These are phyloP conservation scores for Diachasmimorpha longicaudata DNA, from an alignment of 1,140 invertebrate species.

Conservation along the genomic window DNA sequence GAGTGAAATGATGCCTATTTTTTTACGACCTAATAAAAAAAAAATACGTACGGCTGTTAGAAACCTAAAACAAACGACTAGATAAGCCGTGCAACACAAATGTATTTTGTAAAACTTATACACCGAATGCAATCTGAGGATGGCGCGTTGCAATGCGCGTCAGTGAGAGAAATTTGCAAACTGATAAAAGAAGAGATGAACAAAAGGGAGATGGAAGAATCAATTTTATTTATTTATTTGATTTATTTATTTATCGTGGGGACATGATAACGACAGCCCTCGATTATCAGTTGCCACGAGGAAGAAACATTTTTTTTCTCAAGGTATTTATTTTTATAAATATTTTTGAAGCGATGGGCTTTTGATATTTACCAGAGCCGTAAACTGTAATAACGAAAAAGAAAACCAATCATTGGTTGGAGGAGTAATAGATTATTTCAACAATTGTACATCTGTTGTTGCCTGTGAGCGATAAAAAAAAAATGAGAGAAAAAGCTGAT, in stretches of 20 bases:
- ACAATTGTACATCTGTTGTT: neutral
- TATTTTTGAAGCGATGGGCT: slow-evolving; percentile 43
- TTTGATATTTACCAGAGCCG: neutral
- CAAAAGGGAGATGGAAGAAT: slow-evolving; percentile 44
- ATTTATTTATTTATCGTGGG: slow-evolving; percentile 59
- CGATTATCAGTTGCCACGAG: slow-evolving; percentile 25
- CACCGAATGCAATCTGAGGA: slow-evolving; percentile 26
- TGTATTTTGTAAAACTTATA: slow-evolving; percentile 58
- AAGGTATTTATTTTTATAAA: slow-evolving; percentile 65
- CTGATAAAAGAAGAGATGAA: slow-evolving; percentile 39
- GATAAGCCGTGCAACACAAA: slow-evolving; percentile 29
- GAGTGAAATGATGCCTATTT: slow-evolving; percentile 44
- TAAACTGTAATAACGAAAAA: slow-evolving; percentile 5
- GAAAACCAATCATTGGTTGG: neutral
- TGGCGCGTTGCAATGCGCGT: slow-evolving; percentile 1
- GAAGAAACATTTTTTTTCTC: slow-evolving; percentile 35
- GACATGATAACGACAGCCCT: slow-evolving; percentile 41
- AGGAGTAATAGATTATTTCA: neutral
- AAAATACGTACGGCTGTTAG: slow-evolving; percentile 32
- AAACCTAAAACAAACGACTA: slow-evolving; percentile 18
- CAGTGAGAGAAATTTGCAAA: neutral
- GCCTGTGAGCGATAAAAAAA: neutral
- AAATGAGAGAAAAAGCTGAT: neutral
- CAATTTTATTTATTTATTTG: slow-evolving; percentile 64
- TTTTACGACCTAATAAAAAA: slow-evolving; percentile 39